Percentiles rank a stretch among this genome's conserved stretches.
These are phyloP conservation scores for Poecilia latipinna DNA, from an alignment of 2,113 vertebrate genomes.

Conservation along the genomic window DNA sequence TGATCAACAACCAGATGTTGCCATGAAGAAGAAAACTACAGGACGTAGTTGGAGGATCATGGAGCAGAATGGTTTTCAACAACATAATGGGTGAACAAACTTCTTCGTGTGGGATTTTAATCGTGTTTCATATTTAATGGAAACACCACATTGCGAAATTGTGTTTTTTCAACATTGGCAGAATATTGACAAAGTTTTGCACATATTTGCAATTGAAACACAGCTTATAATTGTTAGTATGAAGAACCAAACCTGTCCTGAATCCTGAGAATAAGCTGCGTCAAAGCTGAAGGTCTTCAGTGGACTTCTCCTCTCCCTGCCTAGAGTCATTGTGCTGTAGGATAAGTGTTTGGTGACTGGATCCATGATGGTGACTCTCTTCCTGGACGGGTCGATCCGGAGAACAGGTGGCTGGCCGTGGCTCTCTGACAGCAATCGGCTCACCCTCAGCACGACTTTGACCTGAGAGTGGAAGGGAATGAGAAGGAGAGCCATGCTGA, in stretches of 20 bases:
- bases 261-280: slow-evolving; percentile 60
- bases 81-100: too few species aligned
- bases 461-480: slow-evolving; percentile 58
- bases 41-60: too few species aligned
- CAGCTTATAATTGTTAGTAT: neutral
- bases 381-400: slow-evolving; percentile 70
- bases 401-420: slow-evolving; percentile 64
- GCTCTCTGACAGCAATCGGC: slow-evolving; percentile 50
- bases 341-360: slow-evolving; percentile 47
- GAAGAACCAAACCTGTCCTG: slow-evolving; percentile 68
- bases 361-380: slow-evolving; percentile 74
- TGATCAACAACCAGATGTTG: too few species aligned
- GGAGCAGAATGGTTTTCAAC: too few species aligned
- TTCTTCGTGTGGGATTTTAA: too few species aligned
- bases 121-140: too few species aligned
- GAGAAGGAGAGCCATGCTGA: neutral
- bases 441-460: slow-evolving; percentile 76
- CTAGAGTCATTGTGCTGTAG: slow-evolving; percentile 33
- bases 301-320: slow-evolving; percentile 39
- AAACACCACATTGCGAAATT: too few species aligned
- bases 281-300: slow-evolving; percentile 71
- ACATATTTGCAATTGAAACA: too few species aligned
- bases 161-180: too few species aligned
- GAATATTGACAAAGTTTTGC: too few species aligned
- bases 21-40: too few species aligned